A percentile compares a stretch with the other conserved stretches of the same genome.
These are phyloP conservation scores for Syngnathus typhle DNA, from an alignment of 2,113 vertebrate genomes.

Conservation along the genomic window DNA sequence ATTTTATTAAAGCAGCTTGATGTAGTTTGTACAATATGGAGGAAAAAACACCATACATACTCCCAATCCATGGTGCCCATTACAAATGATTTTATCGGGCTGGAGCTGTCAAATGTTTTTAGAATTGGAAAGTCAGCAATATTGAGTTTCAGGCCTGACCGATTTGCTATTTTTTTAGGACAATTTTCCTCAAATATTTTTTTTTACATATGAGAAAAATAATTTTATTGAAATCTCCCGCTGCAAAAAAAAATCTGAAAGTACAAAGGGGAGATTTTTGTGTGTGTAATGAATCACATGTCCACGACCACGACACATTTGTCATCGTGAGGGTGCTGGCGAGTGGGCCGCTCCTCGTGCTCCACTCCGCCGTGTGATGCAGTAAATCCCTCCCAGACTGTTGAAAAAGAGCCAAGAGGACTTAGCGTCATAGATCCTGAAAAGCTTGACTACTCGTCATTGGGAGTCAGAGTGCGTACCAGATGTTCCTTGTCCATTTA, in stretches of 20 bases:
- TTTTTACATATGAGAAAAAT: no score
- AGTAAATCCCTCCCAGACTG: background rate
- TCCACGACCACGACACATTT: background rate
- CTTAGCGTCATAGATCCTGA: background rate
- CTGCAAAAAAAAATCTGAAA: no score
- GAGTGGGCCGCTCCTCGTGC: no score
- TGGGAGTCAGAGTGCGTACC: background rate
- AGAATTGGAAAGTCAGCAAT: background rate
- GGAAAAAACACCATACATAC: background rate
- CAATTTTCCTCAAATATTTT: no score
- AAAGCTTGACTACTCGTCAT: background rate
- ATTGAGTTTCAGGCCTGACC: no score
- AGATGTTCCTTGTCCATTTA: background rate
- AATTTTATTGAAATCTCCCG: no score
- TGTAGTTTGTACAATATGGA: no score
- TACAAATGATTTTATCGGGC: background rate
- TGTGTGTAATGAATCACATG: no score
- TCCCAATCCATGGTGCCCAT: no score
- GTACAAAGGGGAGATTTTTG: no score
- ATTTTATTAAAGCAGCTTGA: no score
- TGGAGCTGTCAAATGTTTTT: background rate
- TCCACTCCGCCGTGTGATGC: background rate
- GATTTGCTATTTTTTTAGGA: no score
- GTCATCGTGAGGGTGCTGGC: background rate
- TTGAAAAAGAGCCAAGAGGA: background rate